phyloP scores from a whole-genome alignment of 2,113 vertebrate genomes.

The Ranitomeya variabilis region DNA sequence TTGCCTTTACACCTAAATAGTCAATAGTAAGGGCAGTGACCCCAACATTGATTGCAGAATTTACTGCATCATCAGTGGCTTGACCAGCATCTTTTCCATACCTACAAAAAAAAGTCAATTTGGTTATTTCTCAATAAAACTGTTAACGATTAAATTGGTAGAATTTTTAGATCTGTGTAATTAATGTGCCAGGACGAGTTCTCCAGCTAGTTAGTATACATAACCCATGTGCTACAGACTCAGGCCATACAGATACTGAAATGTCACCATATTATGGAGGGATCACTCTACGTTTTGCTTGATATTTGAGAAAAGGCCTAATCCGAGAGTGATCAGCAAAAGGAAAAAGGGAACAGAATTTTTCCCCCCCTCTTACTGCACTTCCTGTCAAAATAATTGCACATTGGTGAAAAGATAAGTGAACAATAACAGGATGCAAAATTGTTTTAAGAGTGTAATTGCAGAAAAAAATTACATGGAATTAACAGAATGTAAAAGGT shows the following conservation, averaged over 20 bases:
- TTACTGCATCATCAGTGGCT: conserved; percentile 88
- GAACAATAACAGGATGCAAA: not conserved
- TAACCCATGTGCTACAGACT: too few relatives aligned
- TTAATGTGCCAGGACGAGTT: not conserved
- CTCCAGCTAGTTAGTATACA: not conserved
- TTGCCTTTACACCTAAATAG: conserved; percentile 91
- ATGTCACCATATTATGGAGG: too few relatives aligned
- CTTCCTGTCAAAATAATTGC: not conserved
- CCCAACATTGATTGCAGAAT: conserved; percentile 93
- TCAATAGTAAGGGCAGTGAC: conserved; percentile 93
- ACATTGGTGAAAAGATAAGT: not conserved
- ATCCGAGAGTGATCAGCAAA: too few relatives aligned
- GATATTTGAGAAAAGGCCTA: too few relatives aligned
- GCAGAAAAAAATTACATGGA: not conserved
- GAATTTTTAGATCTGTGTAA: not conserved
- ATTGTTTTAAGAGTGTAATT: not conserved
- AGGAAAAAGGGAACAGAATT: too few relatives aligned
- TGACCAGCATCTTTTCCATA: conserved; percentile 89
- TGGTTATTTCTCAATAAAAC: not conserved
- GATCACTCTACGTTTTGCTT: too few relatives aligned
- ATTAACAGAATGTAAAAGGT: not conserved
- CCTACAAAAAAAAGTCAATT: conserved; percentile 68
- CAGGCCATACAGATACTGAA: too few relatives aligned
- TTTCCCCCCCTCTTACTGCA: not conserved
- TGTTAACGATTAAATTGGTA: not conserved